A percentile compares a stretch with the other conserved stretches of the same genome.
phyloP scores from a whole-genome alignment of 2,888 invertebrate species.

The Sarcophaga caerulescens region DNA sequence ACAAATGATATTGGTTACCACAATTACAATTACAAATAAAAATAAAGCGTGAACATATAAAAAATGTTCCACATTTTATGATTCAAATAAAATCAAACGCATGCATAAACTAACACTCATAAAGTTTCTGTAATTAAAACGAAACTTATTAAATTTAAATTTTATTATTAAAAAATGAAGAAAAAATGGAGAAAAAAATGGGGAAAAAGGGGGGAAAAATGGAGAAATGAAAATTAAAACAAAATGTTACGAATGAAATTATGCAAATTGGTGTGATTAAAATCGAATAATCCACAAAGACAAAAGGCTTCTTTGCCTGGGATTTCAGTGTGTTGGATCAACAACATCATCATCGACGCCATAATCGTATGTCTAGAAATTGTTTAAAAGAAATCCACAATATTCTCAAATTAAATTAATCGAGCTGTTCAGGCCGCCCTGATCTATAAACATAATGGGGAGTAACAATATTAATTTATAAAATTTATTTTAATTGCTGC shows the following conservation, averaged over 20 bases:
- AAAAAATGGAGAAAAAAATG: background rate
- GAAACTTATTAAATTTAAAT: conserved; percentile 67
- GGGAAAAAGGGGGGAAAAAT: background rate
- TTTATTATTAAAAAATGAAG: conserved; percentile 37
- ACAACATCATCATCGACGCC: conserved; percentile 44
- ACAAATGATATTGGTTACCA: conserved; percentile 48
- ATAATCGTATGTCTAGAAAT: conserved; percentile 4
- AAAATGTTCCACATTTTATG: conserved; percentile 51
- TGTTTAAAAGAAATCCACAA: conserved; percentile 37
- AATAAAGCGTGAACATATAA: conserved; percentile 57
- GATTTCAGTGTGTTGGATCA: conserved; percentile 47
- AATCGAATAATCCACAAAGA: conserved; percentile 57
- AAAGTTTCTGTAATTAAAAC: conserved; percentile 64
- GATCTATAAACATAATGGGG: conserved; percentile 67
- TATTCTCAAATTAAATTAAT: conserved; percentile 44
- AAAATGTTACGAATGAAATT: conserved; percentile 38
- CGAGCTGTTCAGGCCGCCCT: background rate
- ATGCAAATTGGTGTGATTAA: conserved; percentile 65
- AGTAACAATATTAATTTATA: conserved; percentile 78
- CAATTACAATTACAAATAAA: background rate
- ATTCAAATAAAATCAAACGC: conserved; percentile 51
- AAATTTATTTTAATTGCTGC: conserved; percentile 77
- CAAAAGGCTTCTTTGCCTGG: conserved; percentile 39
- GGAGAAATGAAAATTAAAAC: background rate
- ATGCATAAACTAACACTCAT: conserved; percentile 5